Base-by-base conservation (phyloP, 2,888 invertebrate genomes). In the Synanthedon tipuliformis region DNA sequence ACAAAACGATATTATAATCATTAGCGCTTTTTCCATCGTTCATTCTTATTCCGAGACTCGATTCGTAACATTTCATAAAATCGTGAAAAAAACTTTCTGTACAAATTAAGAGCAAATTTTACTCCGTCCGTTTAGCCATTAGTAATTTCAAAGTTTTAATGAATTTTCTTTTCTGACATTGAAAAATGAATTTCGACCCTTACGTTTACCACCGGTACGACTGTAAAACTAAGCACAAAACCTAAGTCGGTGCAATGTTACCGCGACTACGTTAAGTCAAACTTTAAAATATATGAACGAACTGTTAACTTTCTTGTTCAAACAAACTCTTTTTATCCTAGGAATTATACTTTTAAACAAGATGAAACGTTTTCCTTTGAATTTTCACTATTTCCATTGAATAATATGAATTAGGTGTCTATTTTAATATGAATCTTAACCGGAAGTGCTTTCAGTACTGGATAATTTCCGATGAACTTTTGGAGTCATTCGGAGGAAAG, bases 91-190 rank as follows among this genome's bases (percentile, higher is more conserved):
- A 87, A 84, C 75, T 86, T 87, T 83, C 64, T 59, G 78, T 81
- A 79, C 85, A 86, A 87, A 86, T 87, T 87, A 85, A 85, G 84
- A 86, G 84, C 76, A 76, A 86, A 84, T 85, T 85, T 83, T 73
- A 81, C 85, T 84, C 75, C 81, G 81, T 81, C 85, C 83, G 81
- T 80, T 86, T 81, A 80, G 81, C 82, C 83, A 86, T 87, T 83
- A 84, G 86, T 84, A 87, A 86, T 86, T 84, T 82, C 83, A 78
- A 82, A 87, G 80, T 87, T 87, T 78, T 87, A 87, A 87, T 87
- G 87, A 87, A 87, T 86, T 87, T 87, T 81, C 80, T 81, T 81
- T 78, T 76, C 72, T 80, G 86, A 87, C 87, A 81, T 84, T 87
- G 86, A 87, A 81, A 85, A 86, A 87, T 87, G 83, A 83, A 81